Conservation (phyloP, 2,797 vertebrate species). For the Pseudochaenichthys georgianus region DNA sequence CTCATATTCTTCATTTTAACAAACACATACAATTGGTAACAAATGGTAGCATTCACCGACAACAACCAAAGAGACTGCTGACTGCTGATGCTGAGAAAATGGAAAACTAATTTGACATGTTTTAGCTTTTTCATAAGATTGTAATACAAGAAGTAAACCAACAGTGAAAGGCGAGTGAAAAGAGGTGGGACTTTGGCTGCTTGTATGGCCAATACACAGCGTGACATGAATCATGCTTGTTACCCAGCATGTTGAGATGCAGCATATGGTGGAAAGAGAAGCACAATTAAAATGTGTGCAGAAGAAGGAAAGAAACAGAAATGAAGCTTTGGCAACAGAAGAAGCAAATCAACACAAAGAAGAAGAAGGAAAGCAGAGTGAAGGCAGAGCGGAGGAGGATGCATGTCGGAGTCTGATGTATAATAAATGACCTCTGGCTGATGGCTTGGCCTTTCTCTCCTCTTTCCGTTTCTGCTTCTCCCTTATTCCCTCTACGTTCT, state of each 20-base stretch:
- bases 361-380: slow-evolving; percentile 2
- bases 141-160: background rate
- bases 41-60: background rate
- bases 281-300: background rate
- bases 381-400: slow-evolving; percentile 23
- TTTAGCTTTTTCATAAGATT: background rate
- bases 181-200: background rate
- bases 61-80: no score
- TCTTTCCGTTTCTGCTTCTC: slow-evolving; percentile 35
- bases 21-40: background rate
- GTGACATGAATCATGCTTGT: background rate
- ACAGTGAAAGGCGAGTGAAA: background rate
- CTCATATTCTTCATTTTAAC: background rate
- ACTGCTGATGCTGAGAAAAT: background rate
- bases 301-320: background rate
- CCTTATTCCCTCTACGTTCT: slow-evolving; percentile 24
- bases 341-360: background rate
- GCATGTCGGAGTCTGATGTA: slow-evolving; percentile 68
- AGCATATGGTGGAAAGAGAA: background rate
- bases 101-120: background rate
- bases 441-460: slow-evolving; percentile 53
- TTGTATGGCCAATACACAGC: background rate
- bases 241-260: background rate
- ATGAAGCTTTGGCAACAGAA: background rate
- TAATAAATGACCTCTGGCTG: slow-evolving; percentile 77